Evolutionary conservation across 2,113 vertebrate species (phyloP).

Genomic region (Tupaia chinensis): DNA sequence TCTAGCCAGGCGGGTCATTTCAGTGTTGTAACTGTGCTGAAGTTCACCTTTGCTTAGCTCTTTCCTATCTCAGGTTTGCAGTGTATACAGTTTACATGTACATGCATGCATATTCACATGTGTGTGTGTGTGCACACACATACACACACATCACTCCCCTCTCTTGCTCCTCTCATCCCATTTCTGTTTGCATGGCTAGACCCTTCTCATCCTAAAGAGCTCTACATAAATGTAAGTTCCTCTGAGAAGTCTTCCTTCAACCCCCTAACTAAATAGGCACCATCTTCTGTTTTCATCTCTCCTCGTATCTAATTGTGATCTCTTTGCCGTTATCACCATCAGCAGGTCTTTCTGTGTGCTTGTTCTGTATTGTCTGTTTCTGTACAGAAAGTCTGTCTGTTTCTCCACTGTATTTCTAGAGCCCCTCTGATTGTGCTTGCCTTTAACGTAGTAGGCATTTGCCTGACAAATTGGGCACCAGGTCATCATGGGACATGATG

Average conservation of each 20-base stretch:
- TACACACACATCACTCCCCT: not conserved
- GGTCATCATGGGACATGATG: not conserved
- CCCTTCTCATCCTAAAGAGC: not conserved
- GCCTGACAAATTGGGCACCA: not conserved
- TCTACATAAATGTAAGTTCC: not conserved
- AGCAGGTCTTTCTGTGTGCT: not conserved
- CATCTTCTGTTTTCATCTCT: not conserved
- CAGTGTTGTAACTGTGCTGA: not conserved
- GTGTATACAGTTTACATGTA: rapidly evolving
- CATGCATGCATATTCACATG: no score
- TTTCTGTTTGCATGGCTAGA: not conserved
- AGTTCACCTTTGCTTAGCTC: not conserved
- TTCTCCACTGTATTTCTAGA: not conserved
- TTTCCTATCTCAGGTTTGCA: not conserved
- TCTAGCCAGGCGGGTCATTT: not conserved
- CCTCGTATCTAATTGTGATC: not conserved
- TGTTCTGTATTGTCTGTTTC: not conserved
- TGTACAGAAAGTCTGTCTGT: not conserved
- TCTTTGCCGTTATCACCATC: not conserved
- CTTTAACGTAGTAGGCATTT: not conserved
- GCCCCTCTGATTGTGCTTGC: not conserved
- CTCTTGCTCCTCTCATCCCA: not conserved
- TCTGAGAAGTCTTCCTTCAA: not conserved
- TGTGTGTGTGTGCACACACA: rapidly evolving
- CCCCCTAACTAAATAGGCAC: not conserved